Conservation (phyloP, 2,888 invertebrate genomes). For the Antheraea yamamai region DNA sequence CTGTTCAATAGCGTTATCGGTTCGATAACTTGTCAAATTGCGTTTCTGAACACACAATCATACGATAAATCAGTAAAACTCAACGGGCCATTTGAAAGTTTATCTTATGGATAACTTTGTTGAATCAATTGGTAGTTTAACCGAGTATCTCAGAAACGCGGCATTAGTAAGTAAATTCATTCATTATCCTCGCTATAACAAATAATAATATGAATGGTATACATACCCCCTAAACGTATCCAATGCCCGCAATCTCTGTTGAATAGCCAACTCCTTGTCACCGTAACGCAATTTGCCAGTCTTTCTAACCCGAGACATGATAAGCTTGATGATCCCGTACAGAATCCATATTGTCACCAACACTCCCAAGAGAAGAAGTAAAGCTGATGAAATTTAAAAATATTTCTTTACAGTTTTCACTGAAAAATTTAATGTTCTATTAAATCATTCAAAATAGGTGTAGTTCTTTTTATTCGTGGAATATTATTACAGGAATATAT, state of each 20-base stretch:
- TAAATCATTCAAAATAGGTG: no score
- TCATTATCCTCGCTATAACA: background rate
- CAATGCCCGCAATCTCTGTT: conserved; percentile 82
- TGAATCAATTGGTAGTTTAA: no score
- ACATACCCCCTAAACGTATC: conserved; percentile 91
- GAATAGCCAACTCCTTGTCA: conserved; percentile 75
- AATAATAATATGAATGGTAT: background rate
- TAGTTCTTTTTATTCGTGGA: no score
- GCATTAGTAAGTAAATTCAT: background rate
- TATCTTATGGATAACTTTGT: no score
- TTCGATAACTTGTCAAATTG: no score
- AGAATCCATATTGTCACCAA: conserved; percentile 64
- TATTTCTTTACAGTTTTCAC: background rate
- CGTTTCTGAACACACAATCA: no score
- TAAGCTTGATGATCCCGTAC: conserved; percentile 61
- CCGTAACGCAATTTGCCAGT: conserved; percentile 75
- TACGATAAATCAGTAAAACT: no score
- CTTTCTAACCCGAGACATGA: conserved; percentile 67
- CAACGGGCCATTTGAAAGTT: no score
- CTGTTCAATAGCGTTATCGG: no score
- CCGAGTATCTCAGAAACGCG: no score
- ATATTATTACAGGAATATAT: no score
- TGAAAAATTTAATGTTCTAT: no score
- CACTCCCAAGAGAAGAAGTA: conserved; percentile 62
- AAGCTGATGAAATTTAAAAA: conserved; percentile 47